These are phyloP conservation scores for Hirtodrosophila trivittata DNA, from an alignment of 2,888 invertebrate genomes.

Conservation along the genomic window DNA sequence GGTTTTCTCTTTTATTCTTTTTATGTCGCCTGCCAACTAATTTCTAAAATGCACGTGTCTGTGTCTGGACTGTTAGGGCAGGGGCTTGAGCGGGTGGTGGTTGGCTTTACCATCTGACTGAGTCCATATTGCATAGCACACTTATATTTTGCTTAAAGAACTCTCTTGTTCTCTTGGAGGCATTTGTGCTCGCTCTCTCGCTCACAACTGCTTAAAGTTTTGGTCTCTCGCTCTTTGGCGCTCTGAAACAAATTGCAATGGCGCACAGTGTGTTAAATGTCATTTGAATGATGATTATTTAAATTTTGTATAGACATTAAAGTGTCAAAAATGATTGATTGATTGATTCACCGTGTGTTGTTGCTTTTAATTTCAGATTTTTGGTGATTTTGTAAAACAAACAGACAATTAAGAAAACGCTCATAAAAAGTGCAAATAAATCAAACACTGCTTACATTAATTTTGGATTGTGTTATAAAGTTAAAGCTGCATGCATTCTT, in stretches of 20 bases:
- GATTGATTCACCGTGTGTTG: constrained; percentile 23
- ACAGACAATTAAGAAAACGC: constrained; percentile 20
- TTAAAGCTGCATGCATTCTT: constrained; percentile 31
- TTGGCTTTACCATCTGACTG: constrained; percentile 54
- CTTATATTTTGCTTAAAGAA: constrained; percentile 1
- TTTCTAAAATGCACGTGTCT: constrained; percentile 68
- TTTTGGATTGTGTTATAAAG: constrained; percentile 35
- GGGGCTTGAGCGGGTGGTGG: constrained; percentile 3
- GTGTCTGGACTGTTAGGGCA: constrained; percentile 7
- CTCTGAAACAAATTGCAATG: constrained; percentile 29
- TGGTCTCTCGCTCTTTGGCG: constrained; percentile 12
- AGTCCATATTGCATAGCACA: constrained; percentile 54
- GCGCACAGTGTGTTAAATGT: constrained; percentile 49
- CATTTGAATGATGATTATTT: constrained; percentile 39
- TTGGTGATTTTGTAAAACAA: constrained; percentile 18
- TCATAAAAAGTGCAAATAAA: constrained; percentile 18
- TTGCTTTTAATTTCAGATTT: constrained; percentile 54
- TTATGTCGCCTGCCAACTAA: constrained; percentile 32
- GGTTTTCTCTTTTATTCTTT: constrained; percentile 17
- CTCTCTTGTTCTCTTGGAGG: too few species aligned
- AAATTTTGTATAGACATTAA: constrained; percentile 21
- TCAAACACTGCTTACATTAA: constrained; percentile 8
- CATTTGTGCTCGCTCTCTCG: constrained; percentile 14
- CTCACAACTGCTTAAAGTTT: constrained; percentile 6
- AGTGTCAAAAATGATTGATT: constrained; percentile 20